A percentile compares a stretch with the other conserved stretches of the same genome.
phyloP scores from a whole-genome alignment of 2,888 invertebrate genomes.

The Troilus luridus region DNA sequence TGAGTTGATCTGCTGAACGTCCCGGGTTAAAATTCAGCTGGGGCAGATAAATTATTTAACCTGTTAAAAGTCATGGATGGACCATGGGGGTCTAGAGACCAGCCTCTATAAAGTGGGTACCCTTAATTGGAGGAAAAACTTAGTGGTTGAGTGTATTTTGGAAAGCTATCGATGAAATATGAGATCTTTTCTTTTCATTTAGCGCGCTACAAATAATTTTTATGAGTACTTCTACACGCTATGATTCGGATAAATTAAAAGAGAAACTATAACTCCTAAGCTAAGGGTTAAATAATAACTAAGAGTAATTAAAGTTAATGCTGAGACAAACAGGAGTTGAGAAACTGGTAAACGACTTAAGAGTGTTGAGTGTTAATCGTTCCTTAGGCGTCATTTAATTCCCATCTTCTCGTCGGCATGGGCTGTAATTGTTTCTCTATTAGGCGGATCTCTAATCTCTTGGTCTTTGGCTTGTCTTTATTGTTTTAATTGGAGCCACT shows the following conservation, averaged over 20 bases:
- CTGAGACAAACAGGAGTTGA: constrained; percentile 14
- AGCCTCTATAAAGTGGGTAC: too few relatives aligned
- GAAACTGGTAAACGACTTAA: not conserved
- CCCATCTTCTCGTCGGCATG: not conserved
- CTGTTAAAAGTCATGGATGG: too few relatives aligned
- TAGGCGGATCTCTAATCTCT: not conserved
- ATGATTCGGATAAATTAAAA: not conserved
- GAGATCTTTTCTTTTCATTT: not conserved
- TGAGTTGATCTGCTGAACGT: too few relatives aligned
- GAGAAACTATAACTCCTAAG: not conserved
- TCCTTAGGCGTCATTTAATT: not conserved
- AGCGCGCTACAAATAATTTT: not conserved
- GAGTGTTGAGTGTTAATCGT: constrained; percentile 22
- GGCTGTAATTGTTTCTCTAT: constrained; percentile 19
- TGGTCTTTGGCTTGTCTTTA: not conserved
- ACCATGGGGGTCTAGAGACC: too few relatives aligned
- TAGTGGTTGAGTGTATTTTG: too few relatives aligned
- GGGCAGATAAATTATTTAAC: too few relatives aligned
- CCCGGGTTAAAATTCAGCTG: too few relatives aligned
- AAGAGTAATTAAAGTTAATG: not conserved
- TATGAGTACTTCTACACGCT: not conserved
- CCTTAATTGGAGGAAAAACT: too few relatives aligned
- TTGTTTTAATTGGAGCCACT: not conserved
- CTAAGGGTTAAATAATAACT: not conserved
- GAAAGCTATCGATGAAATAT: too few relatives aligned